Conservation (phyloP, 2,888 invertebrate species). For the Melieria omissa region DNA sequence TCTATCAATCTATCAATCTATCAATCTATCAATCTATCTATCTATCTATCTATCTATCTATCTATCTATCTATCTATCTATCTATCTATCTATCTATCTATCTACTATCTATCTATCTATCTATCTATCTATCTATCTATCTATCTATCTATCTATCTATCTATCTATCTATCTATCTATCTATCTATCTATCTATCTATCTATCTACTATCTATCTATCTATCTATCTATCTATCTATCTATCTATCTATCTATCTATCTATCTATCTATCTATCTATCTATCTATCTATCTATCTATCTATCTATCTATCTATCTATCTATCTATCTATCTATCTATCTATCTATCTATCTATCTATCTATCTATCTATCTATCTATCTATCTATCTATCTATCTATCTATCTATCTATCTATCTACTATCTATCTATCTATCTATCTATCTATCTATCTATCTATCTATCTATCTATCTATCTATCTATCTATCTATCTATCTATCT, state of each 20-base stretch:
- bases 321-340: constrained; percentile 23
- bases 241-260: constrained; percentile 23
- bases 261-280: constrained; percentile 16
- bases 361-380: constrained; percentile 3
- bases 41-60: constrained; percentile 11
- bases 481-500: not conserved
- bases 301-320: constrained; percentile 25
- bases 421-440: constrained; percentile 1
- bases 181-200: constrained; percentile 21
- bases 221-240: constrained; percentile 26
- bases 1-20: constrained; percentile 19
- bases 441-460: not conserved
- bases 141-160: constrained; percentile 22
- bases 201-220: too few species aligned
- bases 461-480: not conserved
- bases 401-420: too few species aligned
- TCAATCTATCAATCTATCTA: constrained; percentile 12
- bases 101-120: too few species aligned
- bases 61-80: constrained; percentile 9
- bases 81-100: constrained; percentile 19
- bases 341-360: constrained; percentile 10
- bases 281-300: constrained; percentile 24
- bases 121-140: constrained; percentile 23
- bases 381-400: not conserved
- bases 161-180: constrained; percentile 23